Conservation (phyloP, 2,113 vertebrate species). For the Thymallus thymallus region DNA sequence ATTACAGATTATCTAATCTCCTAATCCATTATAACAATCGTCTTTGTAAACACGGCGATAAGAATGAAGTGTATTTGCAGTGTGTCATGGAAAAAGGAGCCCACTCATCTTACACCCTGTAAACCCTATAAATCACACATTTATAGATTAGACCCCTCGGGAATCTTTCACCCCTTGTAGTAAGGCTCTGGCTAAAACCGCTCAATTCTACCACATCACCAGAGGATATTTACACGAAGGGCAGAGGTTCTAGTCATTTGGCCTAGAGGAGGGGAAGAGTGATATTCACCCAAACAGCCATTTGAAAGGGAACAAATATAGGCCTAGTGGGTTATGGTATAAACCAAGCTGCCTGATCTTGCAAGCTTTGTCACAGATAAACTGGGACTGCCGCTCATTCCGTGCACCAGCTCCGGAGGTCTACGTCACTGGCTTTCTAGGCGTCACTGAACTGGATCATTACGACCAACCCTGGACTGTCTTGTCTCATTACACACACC, state of each 20-base stretch:
- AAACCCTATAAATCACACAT: constrained; percentile 62
- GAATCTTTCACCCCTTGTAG: constrained; percentile 55
- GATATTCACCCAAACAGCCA: constrained; percentile 37
- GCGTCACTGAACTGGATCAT: too few species aligned
- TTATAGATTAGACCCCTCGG: constrained; percentile 58
- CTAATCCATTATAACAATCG: constrained; percentile 25
- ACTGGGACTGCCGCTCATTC: too few species aligned
- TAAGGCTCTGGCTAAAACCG: constrained; percentile 44
- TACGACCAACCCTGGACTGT: too few species aligned
- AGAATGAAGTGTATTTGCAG: constrained; percentile 7
- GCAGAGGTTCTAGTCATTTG: constrained; percentile 41
- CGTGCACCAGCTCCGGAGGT: too few species aligned
- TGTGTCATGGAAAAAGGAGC: not conserved
- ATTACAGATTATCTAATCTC: not conserved
- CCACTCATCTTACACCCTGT: constrained; percentile 4
- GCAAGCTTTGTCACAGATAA: too few species aligned
- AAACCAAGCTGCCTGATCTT: too few species aligned
- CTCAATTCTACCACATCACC: constrained; percentile 47
- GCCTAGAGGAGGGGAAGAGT: constrained; percentile 29
- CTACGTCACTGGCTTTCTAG: too few species aligned
- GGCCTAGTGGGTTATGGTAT: too few species aligned
- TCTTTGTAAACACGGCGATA: constrained; percentile 13
- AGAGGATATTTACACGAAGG: constrained; percentile 64
- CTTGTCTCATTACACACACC: too few species aligned
- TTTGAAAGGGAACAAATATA: constrained; percentile 44